Evolutionary conservation across 2,797 vertebrate species (phyloP).

Genomic region (Hydrolagus colliei): DNA sequence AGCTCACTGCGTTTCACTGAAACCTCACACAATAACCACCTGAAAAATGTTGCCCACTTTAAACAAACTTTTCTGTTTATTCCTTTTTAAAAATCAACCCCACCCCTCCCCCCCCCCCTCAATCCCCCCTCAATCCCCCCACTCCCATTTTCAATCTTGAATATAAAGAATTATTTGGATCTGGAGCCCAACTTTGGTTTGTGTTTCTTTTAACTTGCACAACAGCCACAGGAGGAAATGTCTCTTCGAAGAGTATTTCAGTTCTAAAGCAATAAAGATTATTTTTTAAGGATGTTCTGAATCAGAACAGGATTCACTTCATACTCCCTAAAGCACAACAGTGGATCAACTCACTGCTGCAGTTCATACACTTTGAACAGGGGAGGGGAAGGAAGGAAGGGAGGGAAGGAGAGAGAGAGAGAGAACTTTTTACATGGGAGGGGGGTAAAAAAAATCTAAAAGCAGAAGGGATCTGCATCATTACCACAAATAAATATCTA

Average conservation of each 20-base stretch:
- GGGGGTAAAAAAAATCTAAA: too few species aligned
- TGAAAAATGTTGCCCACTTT: too few species aligned
- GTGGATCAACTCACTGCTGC: neutral
- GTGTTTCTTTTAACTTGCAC: neutral
- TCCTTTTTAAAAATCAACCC: neutral
- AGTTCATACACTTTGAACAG: neutral
- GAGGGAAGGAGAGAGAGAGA: too few species aligned
- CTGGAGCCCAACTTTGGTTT: neutral
- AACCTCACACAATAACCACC: too few species aligned
- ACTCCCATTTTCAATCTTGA: neutral
- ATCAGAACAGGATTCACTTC: neutral
- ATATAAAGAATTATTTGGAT: neutral
- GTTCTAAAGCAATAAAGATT: conserved; percentile 19
- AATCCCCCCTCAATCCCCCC: too few species aligned
- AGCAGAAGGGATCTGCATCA: conserved; percentile 21
- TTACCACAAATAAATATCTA: conserved; percentile 38
- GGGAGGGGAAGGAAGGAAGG: neutral
- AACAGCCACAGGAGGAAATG: neutral
- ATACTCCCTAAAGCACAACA: conserved; percentile 22
- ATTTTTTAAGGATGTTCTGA: conserved; percentile 4
- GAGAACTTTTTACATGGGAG: too few species aligned
- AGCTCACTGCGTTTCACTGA: too few species aligned
- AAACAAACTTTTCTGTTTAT: neutral
- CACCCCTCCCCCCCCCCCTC: too few species aligned
- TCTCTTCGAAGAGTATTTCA: neutral